A percentile compares a stretch with the other conserved stretches of the same genome.
phyloP scores from a whole-genome alignment of 2,113 vertebrate species.

The Centropristis striata region DNA sequence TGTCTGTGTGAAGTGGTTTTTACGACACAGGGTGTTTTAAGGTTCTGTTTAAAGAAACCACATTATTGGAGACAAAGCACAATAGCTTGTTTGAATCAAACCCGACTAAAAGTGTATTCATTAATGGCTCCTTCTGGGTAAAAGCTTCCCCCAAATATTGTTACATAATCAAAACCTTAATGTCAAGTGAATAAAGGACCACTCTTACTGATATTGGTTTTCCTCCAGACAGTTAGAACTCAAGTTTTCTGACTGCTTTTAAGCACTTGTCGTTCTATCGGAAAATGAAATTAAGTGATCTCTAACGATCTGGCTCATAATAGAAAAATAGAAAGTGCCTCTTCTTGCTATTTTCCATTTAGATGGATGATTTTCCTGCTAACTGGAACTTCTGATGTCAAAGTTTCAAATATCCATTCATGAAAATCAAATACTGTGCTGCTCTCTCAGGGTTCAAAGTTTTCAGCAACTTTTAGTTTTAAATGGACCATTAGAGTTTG shows the following conservation, averaged over 20 bases:
- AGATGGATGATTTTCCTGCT: constrained; percentile 11
- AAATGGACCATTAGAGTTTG: neutral
- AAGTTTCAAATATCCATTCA: too few relatives aligned
- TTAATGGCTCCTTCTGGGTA: neutral
- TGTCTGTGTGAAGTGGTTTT: too few relatives aligned
- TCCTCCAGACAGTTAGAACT: neutral
- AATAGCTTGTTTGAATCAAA: neutral
- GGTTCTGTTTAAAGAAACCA: neutral
- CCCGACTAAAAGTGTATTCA: neutral
- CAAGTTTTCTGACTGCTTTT: neutral
- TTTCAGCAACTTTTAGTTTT: neutral
- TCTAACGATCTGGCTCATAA: too few relatives aligned
- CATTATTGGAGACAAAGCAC: neutral
- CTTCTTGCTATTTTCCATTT: constrained; percentile 22
- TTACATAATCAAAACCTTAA: constrained; percentile 16
- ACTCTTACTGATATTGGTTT: neutral
- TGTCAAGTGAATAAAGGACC: neutral
- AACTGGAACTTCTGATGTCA: fast-evolving
- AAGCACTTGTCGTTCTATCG: neutral
- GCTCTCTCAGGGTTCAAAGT: too few relatives aligned
- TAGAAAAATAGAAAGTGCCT: neutral
- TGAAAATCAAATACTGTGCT: too few relatives aligned
- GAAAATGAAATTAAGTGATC: neutral
- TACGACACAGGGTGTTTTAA: neutral
- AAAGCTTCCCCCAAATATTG: neutral